Percentiles rank a stretch among this genome's conserved stretches.
Evolutionary conservation across 2,888 invertebrate genomes (phyloP).

Genomic region (Girardia tigrina): DNA sequence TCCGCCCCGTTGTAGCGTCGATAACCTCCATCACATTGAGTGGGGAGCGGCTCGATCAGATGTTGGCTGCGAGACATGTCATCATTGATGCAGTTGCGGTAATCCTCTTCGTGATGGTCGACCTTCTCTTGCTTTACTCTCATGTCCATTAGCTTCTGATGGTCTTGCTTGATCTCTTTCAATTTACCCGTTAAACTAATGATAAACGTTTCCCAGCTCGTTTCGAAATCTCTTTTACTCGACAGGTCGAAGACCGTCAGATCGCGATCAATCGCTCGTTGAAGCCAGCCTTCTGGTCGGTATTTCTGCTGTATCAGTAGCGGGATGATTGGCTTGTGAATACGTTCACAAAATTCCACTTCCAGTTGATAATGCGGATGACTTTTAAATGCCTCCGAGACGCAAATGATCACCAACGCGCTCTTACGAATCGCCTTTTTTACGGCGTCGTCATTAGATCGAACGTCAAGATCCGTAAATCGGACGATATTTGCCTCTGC

Average conservation of each 20-base stretch:
- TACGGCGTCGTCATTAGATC: background rate
- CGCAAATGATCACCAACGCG: conserved; percentile 29
- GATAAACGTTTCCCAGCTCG: conserved; percentile 2
- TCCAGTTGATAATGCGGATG: conserved; percentile 39
- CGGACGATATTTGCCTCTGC: conserved; percentile 31
- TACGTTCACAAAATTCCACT: conserved; percentile 45
- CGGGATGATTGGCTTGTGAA: conserved; percentile 45
- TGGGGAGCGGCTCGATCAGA: background rate
- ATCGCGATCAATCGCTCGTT: conserved; percentile 42
- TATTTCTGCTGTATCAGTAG: conserved; percentile 46
- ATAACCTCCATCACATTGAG: background rate
- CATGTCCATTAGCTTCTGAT: background rate
- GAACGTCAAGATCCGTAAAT: conserved; percentile 33
- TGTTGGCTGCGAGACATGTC: background rate
- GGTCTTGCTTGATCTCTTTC: background rate
- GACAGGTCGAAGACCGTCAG: conserved; percentile 46
- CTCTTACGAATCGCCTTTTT: conserved; percentile 31
- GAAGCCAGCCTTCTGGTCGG: conserved; percentile 48
- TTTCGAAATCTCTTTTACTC: conserved; percentile 40
- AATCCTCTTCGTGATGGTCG: background rate
- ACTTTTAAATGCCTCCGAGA: conserved; percentile 34
- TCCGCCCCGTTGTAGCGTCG: background rate
- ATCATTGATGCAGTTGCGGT: background rate
- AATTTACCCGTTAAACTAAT: background rate
- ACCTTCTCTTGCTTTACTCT: background rate